Percentiles rank a stretch among this genome's conserved stretches.
phyloP scores from a whole-genome alignment of 2,888 invertebrate species.

The Melieria omissa region DNA sequence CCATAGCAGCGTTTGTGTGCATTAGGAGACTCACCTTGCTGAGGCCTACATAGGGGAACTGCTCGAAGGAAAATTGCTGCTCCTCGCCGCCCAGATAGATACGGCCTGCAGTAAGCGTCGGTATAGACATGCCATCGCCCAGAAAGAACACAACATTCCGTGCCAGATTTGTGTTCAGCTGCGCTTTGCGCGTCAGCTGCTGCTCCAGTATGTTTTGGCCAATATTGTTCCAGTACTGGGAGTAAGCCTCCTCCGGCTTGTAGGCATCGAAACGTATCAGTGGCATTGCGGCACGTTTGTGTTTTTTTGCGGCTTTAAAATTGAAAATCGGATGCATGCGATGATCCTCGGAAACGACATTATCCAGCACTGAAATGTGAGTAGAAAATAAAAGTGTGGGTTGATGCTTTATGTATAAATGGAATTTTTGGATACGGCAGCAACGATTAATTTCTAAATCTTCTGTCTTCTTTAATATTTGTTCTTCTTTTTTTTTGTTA shows the following conservation, averaged over 20 bases:
- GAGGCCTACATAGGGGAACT: slow-evolving; percentile 79
- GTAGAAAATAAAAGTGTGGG: no score
- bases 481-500: no score
- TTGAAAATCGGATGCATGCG: slow-evolving; percentile 61
- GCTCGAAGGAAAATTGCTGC: slow-evolving; percentile 77
- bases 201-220: slow-evolving; percentile 66
- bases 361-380: no score
- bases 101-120: slow-evolving; percentile 83
- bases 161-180: slow-evolving; percentile 64
- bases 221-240: slow-evolving; percentile 68
- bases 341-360: slow-evolving; percentile 45
- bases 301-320: slow-evolving; percentile 35
- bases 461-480: no score
- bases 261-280: slow-evolving; percentile 55
- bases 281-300: slow-evolving; percentile 60
- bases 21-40: slow-evolving; percentile 73
- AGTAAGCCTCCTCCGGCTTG: slow-evolving; percentile 55
- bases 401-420: no score
- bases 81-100: slow-evolving; percentile 85
- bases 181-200: slow-evolving; percentile 59
- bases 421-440: no score
- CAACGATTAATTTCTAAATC: no score
- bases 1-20: not conserved
- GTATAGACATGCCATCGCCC: slow-evolving; percentile 89
- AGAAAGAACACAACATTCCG: slow-evolving; percentile 77